These are phyloP conservation scores for Beroe forskalii DNA, from an alignment of 37 sponge, comb jelly and placozoan genomes.

Conservation along the genomic window DNA sequence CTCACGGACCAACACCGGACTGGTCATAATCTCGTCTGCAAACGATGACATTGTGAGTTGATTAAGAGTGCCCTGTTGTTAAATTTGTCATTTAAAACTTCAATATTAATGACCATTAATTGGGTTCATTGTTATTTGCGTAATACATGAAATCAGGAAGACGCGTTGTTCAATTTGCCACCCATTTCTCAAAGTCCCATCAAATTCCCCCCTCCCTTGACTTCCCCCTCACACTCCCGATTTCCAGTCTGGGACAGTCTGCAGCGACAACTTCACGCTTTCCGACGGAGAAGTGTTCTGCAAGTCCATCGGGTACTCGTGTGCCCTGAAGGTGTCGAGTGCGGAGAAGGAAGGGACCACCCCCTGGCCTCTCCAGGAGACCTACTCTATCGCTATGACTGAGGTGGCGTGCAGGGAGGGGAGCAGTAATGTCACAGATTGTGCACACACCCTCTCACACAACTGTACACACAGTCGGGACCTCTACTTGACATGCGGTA, in stretches of 20 bases:
- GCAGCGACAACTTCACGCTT: neutral
- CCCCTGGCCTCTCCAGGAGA: neutral
- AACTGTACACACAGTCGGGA: constrained; percentile 16
- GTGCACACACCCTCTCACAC: neutral
- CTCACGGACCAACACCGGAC: neutral
- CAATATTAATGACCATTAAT: too few relatives aligned
- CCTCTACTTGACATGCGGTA: constrained; percentile 8
- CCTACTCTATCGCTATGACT: neutral
- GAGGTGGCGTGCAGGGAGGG: neutral
- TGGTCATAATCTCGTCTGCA: neutral
- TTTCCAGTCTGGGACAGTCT: neutral
- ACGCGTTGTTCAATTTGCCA: too few relatives aligned
- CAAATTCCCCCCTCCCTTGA: too few relatives aligned
- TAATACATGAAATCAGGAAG: too few relatives aligned
- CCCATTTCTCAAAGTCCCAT: too few relatives aligned
- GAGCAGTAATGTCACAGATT: neutral
- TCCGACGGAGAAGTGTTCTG: neutral
- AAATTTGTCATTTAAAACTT: too few relatives aligned
- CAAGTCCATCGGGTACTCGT: constrained; percentile 4
- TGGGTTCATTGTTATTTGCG: too few relatives aligned
- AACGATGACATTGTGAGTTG: neutral
- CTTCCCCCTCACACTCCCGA: too few relatives aligned
- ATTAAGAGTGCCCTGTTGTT: too few relatives aligned
- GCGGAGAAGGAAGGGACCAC: neutral
- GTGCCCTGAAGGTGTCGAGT: neutral